phyloP scores from a whole-genome alignment of 2,113 vertebrate genomes.

The Recurvirostra avosetta region DNA sequence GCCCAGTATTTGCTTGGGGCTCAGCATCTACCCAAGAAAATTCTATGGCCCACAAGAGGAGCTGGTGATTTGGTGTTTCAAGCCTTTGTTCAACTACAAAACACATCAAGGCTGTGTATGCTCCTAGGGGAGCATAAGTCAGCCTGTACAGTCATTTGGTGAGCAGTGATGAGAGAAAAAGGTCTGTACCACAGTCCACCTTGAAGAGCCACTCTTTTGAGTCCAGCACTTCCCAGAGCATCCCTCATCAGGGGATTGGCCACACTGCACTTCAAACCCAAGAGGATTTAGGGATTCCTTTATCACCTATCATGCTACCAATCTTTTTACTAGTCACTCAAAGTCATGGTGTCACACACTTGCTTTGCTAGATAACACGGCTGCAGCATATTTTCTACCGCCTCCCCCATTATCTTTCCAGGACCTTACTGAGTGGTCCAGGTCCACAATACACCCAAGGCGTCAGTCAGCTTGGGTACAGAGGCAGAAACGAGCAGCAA shows the following conservation, averaged over 20 bases:
- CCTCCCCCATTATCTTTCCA: background rate
- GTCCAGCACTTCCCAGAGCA: background rate
- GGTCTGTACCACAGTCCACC: background rate
- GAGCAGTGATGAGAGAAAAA: background rate
- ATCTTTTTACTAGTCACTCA: background rate
- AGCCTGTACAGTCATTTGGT: background rate
- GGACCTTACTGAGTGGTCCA: background rate
- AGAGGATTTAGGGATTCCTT: background rate
- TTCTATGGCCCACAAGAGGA: background rate
- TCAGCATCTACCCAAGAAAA: background rate
- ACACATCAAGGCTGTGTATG: background rate
- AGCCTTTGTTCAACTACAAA: background rate
- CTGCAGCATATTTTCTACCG: background rate
- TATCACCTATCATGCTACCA: background rate
- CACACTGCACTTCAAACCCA: background rate
- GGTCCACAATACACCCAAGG: background rate
- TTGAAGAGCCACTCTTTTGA: background rate
- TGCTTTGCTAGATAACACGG: background rate
- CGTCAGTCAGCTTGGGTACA: background rate
- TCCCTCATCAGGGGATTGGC: background rate
- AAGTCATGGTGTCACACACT: background rate
- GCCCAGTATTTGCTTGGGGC: background rate
- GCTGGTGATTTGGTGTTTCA: background rate
- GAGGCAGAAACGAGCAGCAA: background rate
- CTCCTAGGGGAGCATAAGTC: fast-evolving